Base-by-base conservation (phyloP, 1,140 invertebrate genomes). In the Ceratina japonica region DNA sequence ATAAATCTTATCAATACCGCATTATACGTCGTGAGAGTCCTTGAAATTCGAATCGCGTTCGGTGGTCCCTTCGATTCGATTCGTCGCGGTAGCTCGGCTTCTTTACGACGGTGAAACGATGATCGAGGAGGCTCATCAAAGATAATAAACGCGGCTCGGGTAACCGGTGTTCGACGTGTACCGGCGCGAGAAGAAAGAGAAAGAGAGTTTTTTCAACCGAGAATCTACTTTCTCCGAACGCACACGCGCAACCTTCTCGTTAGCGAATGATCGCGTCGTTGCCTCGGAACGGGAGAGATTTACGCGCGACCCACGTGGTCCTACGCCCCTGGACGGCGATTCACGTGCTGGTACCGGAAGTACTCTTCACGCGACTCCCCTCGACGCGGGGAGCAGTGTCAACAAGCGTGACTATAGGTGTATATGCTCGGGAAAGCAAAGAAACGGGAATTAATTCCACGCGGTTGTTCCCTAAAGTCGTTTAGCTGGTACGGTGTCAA, bases 181-280 rank as follows among this genome's bases (percentile, higher is more conserved):
- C 18, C 12, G 12, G 52, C 56, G 24, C 58, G 24, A 72, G 4
- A 24, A 61, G 64, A 77, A 65, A 76, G 75, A 83, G 73, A 81
- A 75, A 72, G 73, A 72, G 59, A 52, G 8, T 66, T 56, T 84
- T 77, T 76, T 69, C 51, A 58, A 31, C 18, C 66, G 79, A 71
- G 66, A 84, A 78, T 86, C 75, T 79, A 79, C 82, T 86, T 86
- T 86, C 84, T 82, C 82, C 72, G 77, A 52, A 68, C 20, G 66
- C 37, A 61, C 59, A n/a, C 49, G 49, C 24, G 79, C 18, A 68
- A 70, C 54, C 54, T 13, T 65, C 61, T 74, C 70, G 52, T 65
- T 71, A 63, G 15, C 51, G 5, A 37, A 18, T 8, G 10, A 7
- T 3, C 12, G 22, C 31, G 71, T 65, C 59, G 61, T 71, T 76